Percentiles rank a stretch among this genome's conserved stretches.
Evolutionary conservation across 2,888 invertebrate genomes (phyloP).

Genomic region (Chydorus sphaericus): DNA sequence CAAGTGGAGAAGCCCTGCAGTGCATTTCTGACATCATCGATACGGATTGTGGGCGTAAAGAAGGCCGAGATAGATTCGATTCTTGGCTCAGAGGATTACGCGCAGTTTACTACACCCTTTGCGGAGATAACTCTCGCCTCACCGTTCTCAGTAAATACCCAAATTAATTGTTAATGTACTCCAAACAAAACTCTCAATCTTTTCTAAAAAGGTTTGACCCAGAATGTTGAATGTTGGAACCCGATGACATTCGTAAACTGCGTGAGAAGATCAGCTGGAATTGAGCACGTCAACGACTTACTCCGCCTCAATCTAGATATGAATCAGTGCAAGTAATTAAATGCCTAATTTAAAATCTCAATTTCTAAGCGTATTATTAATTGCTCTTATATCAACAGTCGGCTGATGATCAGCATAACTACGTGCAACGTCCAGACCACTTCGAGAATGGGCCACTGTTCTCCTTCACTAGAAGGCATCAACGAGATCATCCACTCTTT

Average conservation of each 20-base stretch:
- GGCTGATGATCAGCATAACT: slow-evolving; percentile 12
- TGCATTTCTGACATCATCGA: slow-evolving; percentile 15
- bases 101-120: slow-evolving; percentile 14
- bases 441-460: slow-evolving; percentile 2
- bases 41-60: slow-evolving; percentile 8
- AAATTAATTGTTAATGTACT: not conserved
- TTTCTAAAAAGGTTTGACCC: slow-evolving; percentile 6
- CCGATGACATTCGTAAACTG: slow-evolving; percentile 12
- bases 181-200: not conserved
- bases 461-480: slow-evolving; percentile 7
- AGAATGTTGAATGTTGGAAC: slow-evolving; percentile 14
- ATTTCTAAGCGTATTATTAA: not conserved
- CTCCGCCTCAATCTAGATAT: slow-evolving; percentile 9
- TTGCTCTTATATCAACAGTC: not conserved
- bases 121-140: slow-evolving; percentile 6
- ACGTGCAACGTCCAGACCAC: slow-evolving; percentile 15
- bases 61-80: slow-evolving; percentile 14
- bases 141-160: not conserved
- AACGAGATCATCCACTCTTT: slow-evolving; percentile 15
- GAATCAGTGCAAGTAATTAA: slow-evolving; percentile 13
- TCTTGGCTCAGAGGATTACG: slow-evolving; percentile 13
- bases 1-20: slow-evolving; percentile 13
- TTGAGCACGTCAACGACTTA: slow-evolving; percentile 15
- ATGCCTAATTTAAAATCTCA: not conserved
- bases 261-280: slow-evolving; percentile 1